A percentile compares a stretch with the other conserved stretches of the same genome.
phyloP scores from a whole-genome alignment of 2,113 vertebrate species.

The Myocastor coypus region DNA sequence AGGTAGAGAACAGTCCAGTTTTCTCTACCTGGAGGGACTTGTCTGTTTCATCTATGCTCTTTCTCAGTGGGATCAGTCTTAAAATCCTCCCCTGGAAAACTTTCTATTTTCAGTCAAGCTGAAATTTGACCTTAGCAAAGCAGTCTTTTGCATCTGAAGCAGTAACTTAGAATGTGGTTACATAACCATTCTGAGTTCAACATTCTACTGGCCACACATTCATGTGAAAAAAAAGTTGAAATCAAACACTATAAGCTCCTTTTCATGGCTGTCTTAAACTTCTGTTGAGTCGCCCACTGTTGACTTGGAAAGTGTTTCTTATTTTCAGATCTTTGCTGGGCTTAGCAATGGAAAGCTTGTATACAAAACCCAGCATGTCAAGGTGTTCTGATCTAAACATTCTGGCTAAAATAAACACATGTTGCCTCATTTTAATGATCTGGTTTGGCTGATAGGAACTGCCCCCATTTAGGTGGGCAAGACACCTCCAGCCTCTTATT shows the following conservation, averaged over 20 bases:
- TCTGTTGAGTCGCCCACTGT: not conserved
- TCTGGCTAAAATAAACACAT: not conserved
- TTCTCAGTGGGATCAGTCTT: not conserved
- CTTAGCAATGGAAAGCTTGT: not conserved
- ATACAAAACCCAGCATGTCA: not conserved
- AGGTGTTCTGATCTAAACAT: not conserved
- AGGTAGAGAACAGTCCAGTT: not conserved
- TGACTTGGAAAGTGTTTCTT: not conserved
- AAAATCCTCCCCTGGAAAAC: not conserved
- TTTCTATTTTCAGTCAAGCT: conserved; percentile 25
- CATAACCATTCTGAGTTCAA: not conserved
- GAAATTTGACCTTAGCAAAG: not conserved
- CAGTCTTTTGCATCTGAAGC: not conserved
- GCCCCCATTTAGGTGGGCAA: not conserved
- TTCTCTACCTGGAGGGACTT: not conserved
- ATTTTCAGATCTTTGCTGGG: not conserved
- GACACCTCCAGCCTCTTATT: not conserved
- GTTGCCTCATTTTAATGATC: not conserved
- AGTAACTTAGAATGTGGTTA: not conserved
- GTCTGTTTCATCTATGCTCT: not conserved
- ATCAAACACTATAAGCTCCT: not conserved
- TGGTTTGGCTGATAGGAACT: not conserved
- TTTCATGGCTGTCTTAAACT: not conserved
- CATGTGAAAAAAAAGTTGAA: not conserved
- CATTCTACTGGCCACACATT: not conserved